Percentiles rank a stretch among this genome's conserved stretches.
Conservation (phyloP, 2,797 vertebrate genomes). For the Amniataba percoides region DNA sequence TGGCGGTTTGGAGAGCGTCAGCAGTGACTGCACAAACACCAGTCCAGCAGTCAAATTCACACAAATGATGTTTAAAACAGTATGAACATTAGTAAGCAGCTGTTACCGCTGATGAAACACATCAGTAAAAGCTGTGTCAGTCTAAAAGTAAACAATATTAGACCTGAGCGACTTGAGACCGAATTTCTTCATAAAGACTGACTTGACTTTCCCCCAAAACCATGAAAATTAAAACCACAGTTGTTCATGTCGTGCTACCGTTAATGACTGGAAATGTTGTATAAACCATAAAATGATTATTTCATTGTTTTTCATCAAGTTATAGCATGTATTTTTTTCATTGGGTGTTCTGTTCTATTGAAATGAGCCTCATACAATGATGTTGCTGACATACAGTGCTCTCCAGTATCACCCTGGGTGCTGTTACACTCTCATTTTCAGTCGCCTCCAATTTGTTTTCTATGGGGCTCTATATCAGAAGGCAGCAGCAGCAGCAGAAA, state of each 20-base stretch:
- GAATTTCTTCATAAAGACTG: neutral
- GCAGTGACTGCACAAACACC: too few species aligned
- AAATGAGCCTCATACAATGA: neutral
- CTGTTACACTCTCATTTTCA: neutral
- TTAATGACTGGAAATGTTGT: neutral
- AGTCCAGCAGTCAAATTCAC: too few species aligned
- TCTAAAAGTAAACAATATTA: neutral
- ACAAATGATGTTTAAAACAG: neutral
- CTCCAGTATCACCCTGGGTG: neutral
- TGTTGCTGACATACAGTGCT: neutral
- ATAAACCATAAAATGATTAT: neutral
- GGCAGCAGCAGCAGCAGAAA: slow-evolving; percentile 7
- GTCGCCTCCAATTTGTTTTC: neutral
- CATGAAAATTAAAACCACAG: neutral
- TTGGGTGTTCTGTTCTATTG: neutral
- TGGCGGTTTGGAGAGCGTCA: too few species aligned
- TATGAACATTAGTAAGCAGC: too few species aligned
- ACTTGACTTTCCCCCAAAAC: slow-evolving; percentile 11
- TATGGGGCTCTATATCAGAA: neutral
- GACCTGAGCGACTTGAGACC: neutral
- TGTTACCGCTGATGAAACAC: too few species aligned
- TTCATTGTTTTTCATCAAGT: too few species aligned
- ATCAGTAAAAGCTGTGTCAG: neutral
- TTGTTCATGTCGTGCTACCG: neutral
- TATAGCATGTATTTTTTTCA: neutral